Base-by-base conservation (phyloP, 2,797 vertebrate genomes). In the Gobionotothen gibberifrons region DNA sequence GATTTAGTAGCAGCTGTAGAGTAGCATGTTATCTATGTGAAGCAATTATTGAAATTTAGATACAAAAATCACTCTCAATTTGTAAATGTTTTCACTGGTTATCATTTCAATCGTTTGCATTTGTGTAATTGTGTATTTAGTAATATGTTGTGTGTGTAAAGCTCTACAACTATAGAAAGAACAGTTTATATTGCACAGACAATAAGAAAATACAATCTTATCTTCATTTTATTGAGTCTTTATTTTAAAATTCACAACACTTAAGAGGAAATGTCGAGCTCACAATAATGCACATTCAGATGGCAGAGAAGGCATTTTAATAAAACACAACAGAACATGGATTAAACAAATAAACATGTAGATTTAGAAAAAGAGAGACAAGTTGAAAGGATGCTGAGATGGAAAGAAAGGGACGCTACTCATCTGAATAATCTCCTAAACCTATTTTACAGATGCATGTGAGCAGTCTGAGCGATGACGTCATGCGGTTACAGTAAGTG, bases 221-320 rank as follows among this genome's bases (percentile, higher is more conserved):
- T 53, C 2, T 59, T n/a, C 0, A 32, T 60, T 82, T 84, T 17
- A 69, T 80, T 74, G 13, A 5, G 57, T 13, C 59, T 85, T 83
- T 84, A 80, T 81, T 81, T 15, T 48, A 57, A 12, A 60, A 55
- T 4, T 19, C 46, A 62, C 3, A 32, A 42, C 57, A 54, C 10
- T 42, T 51, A 17, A 58, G 32, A 49, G 6, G 19, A 39, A 29
- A 61, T 4, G 14, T 56, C 29, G n/a, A 17, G 0, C 15, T 70
- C 10, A 47, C 13, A 21, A 13, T 42, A 19, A 44, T 9, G 19
- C 72, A 22, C 53, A 60, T 14, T 16, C 47, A 11, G 15, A 15
- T 32, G 29, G 29, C 29, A 26, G n/a, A n/a, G 3, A 3, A 29
- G 9, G 12, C 13, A 9, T 42, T 14, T 2, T 13, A 63, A 47